Conservation (phyloP, 2,888 invertebrate species). For the Patella depressa region DNA sequence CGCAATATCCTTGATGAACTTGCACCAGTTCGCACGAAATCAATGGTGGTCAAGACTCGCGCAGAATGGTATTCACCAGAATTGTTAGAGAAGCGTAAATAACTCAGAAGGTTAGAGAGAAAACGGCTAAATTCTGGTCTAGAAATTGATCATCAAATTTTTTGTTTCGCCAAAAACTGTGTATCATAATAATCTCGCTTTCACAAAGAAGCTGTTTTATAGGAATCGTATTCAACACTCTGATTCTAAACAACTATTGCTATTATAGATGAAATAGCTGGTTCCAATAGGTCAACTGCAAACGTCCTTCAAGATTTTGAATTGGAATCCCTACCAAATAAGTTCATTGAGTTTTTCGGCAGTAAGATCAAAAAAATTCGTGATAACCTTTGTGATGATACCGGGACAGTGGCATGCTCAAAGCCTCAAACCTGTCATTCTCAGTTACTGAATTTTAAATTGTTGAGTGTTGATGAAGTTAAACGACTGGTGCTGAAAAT, state of each 20-base stretch:
- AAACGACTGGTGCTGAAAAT: not conserved
- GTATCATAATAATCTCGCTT: not conserved
- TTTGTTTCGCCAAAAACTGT: too few species aligned
- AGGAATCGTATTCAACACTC: not conserved
- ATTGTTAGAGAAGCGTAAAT: too few species aligned
- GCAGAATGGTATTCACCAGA: too few species aligned
- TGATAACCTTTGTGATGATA: not conserved
- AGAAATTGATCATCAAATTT: too few species aligned
- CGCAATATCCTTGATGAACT: too few species aligned
- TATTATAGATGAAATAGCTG: not conserved
- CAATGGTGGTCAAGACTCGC: too few species aligned
- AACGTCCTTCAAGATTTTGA: not conserved
- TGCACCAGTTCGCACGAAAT: too few species aligned
- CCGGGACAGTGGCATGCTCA: not conserved
- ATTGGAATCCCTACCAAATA: not conserved
- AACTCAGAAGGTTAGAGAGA: too few species aligned
- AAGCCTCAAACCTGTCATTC: not conserved
- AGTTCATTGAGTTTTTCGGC: not conserved
- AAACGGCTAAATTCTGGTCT: too few species aligned
- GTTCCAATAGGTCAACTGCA: not conserved
- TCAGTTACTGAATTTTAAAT: not conserved
- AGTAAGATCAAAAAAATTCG: not conserved
- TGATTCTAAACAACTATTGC: conserved; percentile 4
- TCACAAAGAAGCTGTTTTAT: not conserved
- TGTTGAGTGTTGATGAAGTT: not conserved